Evolutionary conservation across 2,113 vertebrate species (phyloP), one percentile per base, ranked within the genome.

Genomic region (Ciconia maguari): DNA sequence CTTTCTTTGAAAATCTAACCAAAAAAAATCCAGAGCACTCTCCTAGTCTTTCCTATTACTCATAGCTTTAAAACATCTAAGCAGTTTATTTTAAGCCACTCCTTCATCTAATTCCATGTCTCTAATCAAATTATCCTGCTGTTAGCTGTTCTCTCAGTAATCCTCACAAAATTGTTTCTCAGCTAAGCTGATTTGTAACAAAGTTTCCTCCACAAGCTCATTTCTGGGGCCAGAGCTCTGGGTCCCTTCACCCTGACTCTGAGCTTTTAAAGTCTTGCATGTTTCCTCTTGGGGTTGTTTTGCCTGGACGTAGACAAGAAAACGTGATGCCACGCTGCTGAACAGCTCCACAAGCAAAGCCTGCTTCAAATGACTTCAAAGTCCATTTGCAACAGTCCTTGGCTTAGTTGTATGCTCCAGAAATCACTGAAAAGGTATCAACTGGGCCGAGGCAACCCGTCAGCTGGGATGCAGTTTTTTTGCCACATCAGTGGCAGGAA

Each of bases 151-250:
- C 86, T 83, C 64, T 76, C 80, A 88, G 65, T 92, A 96, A 89
- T 87, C 72, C 65, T 81, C 51, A 65, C 62, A 89, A 89, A 88
- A 76, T 78, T 66, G n/a, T 81, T 97, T 92, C 74, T 60, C 90
- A 93, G 90, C 74, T 96, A 93, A 97, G 89, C 94, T 97, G 95
- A 96, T 98, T 94, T 89, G 68, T 95, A 95, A 94, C 85, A 65
- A 96, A 95, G 89, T 77, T 70, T 96, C 16, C 11, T 92, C 16
- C 69, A 48, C 19, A 76, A 66, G 16, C 62, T 49, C 13, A 34
- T 1, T 25, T 10, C 66, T 95, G 71, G 16, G 61, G 21, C 76
- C 82, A 75, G 44, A 57, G 46, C 70, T 77, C 44, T 94, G 52
- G 60, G 32, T n/a, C 24, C 22, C 24, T 83, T 41, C 36, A 51